Conservation (phyloP, 2,888 invertebrate genomes). For the Eupithecia dodoneata region DNA sequence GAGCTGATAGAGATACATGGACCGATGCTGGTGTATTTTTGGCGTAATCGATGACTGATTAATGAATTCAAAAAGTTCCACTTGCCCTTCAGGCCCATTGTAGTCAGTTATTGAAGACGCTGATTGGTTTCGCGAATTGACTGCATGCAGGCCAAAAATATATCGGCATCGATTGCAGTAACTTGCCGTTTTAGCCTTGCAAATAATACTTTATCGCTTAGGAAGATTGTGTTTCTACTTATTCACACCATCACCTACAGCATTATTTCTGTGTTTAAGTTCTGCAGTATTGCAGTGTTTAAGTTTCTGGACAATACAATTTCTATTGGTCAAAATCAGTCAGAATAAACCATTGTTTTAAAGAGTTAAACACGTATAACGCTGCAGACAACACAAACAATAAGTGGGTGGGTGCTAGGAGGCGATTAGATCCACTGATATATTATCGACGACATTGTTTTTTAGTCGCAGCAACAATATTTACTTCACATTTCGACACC, state of each 20-base stretch:
- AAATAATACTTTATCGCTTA: neutral
- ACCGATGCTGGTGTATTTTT: neutral
- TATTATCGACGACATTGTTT: conserved; percentile 6
- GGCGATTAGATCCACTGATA: neutral
- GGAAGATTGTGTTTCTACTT: neutral
- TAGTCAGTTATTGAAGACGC: conserved; percentile 5
- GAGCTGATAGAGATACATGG: neutral
- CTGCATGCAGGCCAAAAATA: conserved; percentile 12
- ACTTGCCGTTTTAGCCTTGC: neutral
- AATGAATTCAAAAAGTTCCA: neutral
- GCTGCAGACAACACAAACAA: neutral
- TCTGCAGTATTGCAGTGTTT: neutral
- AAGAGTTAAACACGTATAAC: neutral
- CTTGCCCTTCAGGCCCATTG: neutral
- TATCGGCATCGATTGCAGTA: conserved; percentile 9
- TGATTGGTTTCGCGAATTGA: conserved; percentile 6
- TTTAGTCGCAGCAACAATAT: conserved; percentile 13
- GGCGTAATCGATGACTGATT: conserved; percentile 1
- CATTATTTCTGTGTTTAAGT: neutral
- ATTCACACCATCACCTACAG: neutral
- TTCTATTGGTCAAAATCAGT: neutral
- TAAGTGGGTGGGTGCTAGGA: neutral
- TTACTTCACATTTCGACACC: conserved; percentile 25
- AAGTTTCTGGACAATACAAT: neutral
- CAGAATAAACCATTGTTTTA: neutral